Conservation (phyloP, 2,113 vertebrate species). For the Copsychus sechellarum region DNA sequence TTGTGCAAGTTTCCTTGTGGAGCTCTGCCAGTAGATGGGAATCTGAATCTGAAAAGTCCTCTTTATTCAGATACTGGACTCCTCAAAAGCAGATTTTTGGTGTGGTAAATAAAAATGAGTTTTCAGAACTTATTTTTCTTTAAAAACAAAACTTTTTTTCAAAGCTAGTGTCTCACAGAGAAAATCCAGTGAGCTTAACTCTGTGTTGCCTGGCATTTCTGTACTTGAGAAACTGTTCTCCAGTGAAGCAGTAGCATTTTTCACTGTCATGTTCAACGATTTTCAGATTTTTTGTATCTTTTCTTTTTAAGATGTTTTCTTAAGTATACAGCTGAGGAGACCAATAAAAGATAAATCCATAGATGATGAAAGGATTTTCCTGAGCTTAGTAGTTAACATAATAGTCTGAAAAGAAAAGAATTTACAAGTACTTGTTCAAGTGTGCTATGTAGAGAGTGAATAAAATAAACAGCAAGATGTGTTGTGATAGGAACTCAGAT, state of each 20-base stretch:
- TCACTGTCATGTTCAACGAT: background rate
- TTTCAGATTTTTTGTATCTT: conserved; percentile 35
- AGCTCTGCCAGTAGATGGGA: background rate
- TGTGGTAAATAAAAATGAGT: background rate
- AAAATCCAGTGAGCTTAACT: conserved; percentile 48
- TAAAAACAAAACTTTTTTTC: conserved; percentile 20
- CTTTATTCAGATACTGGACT: background rate
- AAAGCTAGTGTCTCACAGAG: conserved; percentile 21
- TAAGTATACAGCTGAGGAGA: conserved; percentile 41
- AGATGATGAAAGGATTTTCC: conserved; percentile 63
- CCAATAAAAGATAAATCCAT: conserved; percentile 50
- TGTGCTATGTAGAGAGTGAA: conserved; percentile 47
- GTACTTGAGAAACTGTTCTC: background rate
- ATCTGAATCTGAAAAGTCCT: background rate
- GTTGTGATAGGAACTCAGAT: conserved; percentile 66
- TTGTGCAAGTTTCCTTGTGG: conserved; percentile 20
- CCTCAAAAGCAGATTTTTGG: background rate
- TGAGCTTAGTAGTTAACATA: conserved; percentile 60
- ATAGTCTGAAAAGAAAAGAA: conserved; percentile 65
- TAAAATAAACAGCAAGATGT: conserved; percentile 72
- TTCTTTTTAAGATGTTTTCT: conserved; percentile 59
- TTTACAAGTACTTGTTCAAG: conserved; percentile 63
- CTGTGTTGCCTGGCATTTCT: conserved; percentile 20
- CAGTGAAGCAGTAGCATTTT: background rate
- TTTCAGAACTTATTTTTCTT: conserved; percentile 9